Evolutionary conservation across 2,113 vertebrate genomes (phyloP), one percentile per base, ranked within the genome.

Genomic region (Gymnobelideus leadbeateri): DNA sequence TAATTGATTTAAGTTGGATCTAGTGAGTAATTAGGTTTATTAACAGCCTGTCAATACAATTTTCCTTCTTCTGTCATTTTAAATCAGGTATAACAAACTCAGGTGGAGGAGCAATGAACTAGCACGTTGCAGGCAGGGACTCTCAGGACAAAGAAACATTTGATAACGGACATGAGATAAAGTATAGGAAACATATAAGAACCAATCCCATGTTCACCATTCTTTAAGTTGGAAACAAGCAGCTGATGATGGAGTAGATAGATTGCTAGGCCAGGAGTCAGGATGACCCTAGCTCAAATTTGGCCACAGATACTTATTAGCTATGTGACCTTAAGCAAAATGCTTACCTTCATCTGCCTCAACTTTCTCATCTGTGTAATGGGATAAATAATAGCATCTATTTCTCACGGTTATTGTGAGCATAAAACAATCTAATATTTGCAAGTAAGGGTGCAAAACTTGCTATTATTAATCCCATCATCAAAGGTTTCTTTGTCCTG

Each of bases 1-100:
- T 97, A 97, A 97, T 97, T 98, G 97, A 97, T 97, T 97, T 28
- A 51, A 46, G 26, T 93, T 96, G 93, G 61, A 91, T 89, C n/a
- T 96, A 43, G 91, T 77, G 51, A 94, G 93, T 96, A 98, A 97
- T 96, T 98, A 96, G 94, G 89, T 95, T 96, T 94, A 96, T 94
- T 89, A 96, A 93, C 92, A 95, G 51, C 91, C 92, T 97, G 94
- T 92, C 97, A 96, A 96, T 96, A 92, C 54, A 94, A 93, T 96
- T 97, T 96, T 93, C 92, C 93, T 61, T 90, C 51, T 91, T 51
- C 31, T 96, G 90, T 97, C 95, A 96, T 57, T 94, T 96, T 93
- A 92, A 96, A 91, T 97, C 51, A 91, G 47, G 92, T 95, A 93
- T 8, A 93, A 51, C 55, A 47, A 95, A 61, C 51, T 92, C 4